Base-by-base conservation (phyloP, 2,888 invertebrate genomes). In the Tiliacea aurago region DNA sequence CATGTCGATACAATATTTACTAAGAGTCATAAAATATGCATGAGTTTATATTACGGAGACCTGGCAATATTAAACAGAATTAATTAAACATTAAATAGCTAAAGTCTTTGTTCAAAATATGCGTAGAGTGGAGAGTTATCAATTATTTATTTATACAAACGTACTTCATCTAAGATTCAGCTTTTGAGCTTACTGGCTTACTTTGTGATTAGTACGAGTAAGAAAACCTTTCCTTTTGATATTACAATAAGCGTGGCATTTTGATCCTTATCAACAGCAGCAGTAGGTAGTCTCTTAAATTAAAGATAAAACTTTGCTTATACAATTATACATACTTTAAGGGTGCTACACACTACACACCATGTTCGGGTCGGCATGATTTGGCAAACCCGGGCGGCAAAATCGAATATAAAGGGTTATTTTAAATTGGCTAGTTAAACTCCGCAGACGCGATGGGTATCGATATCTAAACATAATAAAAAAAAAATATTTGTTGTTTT, bases 111-210 rank as follows among this genome's bases (percentile, higher is more conserved):
- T 63, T 47, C 45, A 41, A n/a, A 64, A 45, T 53, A 73, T 63
- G 28, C 56, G 33, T 49, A 18, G 45, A 41, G 7, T 47, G 20
- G 37, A 23, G 37, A 33, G 43, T 70, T 56, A 49, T 59, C 20
- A 55, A 72, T 72, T 56, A 71, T 71, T 72, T 56, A 71, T 71
- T 71, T n/a, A 75, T 23, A 15, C 20, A 23, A 73, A 43, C 10
- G 9, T 53, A 53, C 66, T 51, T 41, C 28, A 11, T n/a, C 13
- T 18, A 65, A 67, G 6, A 37, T 37, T 37, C 6, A 37, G 43
- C 33, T 45, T 43, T 33, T 45, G 13, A 23, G 13, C 37, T 23
- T 62, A 37, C 0, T 0, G 41, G 7, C 64, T 49, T 63, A 51
- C 20, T 51, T 66, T 55, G 53, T 66, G n/a, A 33, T 41, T 9